Evolutionary conservation across 2,888 invertebrate species (phyloP), one percentile per base, ranked within the genome.

Genomic region (Trissoscelio sp.): DNA sequence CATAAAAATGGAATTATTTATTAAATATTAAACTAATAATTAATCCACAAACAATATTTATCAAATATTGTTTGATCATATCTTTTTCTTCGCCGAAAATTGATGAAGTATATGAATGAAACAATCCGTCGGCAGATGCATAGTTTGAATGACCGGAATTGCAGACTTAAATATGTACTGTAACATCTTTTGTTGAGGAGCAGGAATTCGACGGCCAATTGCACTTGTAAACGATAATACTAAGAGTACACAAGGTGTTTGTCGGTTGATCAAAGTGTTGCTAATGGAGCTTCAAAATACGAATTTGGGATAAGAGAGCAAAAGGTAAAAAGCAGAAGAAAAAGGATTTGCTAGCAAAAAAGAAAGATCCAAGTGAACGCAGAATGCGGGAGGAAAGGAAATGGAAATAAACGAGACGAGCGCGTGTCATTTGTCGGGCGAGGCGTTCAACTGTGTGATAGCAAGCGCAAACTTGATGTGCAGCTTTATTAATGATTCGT

Each of bases 211-310:
- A 79, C 66, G 79, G 75, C 31, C 48, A 79, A 82, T 82, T 79
- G 34, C 53, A 22, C 14, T 34, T 34, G 67, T 74, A 74, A 82
- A 67, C 79, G 72, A 79, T 79, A 66, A 67, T 24, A 39, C 6
- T 37, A 37, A 28, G 57, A 62, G 74, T 62, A 73, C 58, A 81
- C 60, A 70, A 75, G 69, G 64, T 67, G 81, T 81, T 81, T 66
- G 85, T 66, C 81, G 74, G 80, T 79, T 83, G 86, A 83, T 89
- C 88, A 90, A 90, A 89, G 89, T 85, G 86, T 74, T 77, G 88
- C 88, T 89, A 90, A 90, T 90, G 89, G 87, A 86, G 89, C 90
- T 87, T 88, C 87, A 88, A 89, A 85, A 87, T 87, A 85, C 84
- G 77, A 82, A 83, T 83, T 81, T 37, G 55, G 73, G 82, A 60